Evolutionary conservation across 2,888 invertebrate genomes (phyloP).

Genomic region (Conomelus anceps): DNA sequence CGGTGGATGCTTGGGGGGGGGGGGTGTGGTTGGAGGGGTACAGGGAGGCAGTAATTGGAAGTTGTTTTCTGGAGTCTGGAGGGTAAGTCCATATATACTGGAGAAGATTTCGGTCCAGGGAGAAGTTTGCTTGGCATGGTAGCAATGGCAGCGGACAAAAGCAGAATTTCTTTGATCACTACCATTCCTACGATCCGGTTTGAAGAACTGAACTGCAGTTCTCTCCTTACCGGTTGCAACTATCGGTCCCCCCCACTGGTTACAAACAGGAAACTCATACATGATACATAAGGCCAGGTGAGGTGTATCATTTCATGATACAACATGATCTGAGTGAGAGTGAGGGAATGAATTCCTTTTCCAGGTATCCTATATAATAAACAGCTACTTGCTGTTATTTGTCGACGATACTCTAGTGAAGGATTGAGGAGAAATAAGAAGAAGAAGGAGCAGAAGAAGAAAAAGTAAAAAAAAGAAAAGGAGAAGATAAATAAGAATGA

Average conservation of each 20-base stretch:
- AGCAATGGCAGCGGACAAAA: background rate
- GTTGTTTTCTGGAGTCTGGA: background rate
- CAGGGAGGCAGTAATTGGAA: background rate
- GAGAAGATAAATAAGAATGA: too few species aligned
- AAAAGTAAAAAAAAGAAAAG: too few species aligned
- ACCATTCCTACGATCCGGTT: background rate
- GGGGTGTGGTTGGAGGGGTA: background rate
- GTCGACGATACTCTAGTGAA: too few species aligned
- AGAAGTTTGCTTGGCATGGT: background rate
- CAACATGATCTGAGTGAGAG: too few species aligned
- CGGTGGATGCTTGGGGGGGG: background rate
- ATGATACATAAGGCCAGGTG: background rate
- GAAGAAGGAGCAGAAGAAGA: too few species aligned
- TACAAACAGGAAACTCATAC: background rate
- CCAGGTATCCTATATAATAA: background rate
- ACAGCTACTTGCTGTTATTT: too few species aligned
- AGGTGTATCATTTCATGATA: background rate
- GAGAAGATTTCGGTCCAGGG: background rate
- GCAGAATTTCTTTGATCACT: background rate
- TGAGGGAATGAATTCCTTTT: background rate
- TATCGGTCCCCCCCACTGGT: background rate
- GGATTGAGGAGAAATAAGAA: background rate
- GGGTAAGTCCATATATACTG: background rate
- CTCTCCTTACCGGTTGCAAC: background rate
- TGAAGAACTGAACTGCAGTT: background rate